phyloP scores from a whole-genome alignment of 2,888 invertebrate genomes.

The Podotricha telesiphe region DNA sequence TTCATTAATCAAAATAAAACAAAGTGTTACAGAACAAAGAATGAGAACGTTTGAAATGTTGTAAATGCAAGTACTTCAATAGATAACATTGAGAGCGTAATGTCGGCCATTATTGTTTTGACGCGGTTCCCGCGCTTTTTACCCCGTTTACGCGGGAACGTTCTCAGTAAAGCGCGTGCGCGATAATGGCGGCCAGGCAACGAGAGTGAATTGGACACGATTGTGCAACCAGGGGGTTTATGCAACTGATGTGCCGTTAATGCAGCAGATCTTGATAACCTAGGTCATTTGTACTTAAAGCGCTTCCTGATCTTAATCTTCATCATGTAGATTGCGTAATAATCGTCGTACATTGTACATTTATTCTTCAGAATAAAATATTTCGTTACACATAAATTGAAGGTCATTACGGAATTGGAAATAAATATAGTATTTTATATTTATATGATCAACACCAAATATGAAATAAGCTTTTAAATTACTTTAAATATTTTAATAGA shows the following conservation, averaged over 20 bases:
- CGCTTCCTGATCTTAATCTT: constrained; percentile 55
- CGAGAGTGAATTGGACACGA: constrained; percentile 76
- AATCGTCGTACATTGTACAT: constrained; percentile 21
- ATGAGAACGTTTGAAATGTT: constrained; percentile 74
- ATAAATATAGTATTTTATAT: neutral
- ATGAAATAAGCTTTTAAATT: constrained; percentile 15
- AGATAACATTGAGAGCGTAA: constrained; percentile 81
- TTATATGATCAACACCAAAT: neutral
- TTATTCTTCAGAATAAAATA: constrained; percentile 19
- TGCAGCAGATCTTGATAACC: constrained; percentile 69
- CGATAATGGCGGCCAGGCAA: constrained; percentile 75
- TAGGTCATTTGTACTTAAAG: constrained; percentile 56
- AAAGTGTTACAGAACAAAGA: constrained; percentile 55
- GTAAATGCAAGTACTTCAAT: constrained; percentile 60
- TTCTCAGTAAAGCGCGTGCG: constrained; percentile 80
- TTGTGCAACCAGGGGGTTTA: constrained; percentile 75
- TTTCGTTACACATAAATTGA: neutral
- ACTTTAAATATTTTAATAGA: constrained; percentile 7
- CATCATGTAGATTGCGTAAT: constrained; percentile 35
- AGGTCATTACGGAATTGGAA: no score
- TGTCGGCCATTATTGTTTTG: constrained; percentile 78
- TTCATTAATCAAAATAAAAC: constrained; percentile 30
- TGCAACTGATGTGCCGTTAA: constrained; percentile 77
- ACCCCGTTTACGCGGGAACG: constrained; percentile 77
- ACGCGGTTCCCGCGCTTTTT: constrained; percentile 81